Evolutionary conservation across 2,797 vertebrate genomes (phyloP), one percentile per base, ranked within the genome.

Genomic region (Malacoraja senta): DNA sequence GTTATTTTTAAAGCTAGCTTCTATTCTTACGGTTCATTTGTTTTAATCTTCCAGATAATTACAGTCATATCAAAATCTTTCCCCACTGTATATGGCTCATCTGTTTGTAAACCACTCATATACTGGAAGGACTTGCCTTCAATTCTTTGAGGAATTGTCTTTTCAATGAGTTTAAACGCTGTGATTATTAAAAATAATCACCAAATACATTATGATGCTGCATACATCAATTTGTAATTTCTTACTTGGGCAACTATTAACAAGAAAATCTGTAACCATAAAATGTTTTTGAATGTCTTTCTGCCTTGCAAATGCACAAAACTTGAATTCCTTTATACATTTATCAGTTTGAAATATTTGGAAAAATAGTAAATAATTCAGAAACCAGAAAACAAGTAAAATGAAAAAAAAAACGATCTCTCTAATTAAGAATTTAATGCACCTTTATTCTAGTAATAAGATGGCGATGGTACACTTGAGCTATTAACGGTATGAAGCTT

Each of bases 1-100:
- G 94, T 94, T 94, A 93, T 91, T 76, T 94, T 91, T 93, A 94
- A 95, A 94, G 44, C 44, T 53, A 93, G 94, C 95, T 94, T 96
- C 94, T 95, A 94, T 95, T 95, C 95, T 95, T 94, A 94, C 94
- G 95, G 95, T 95, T 96, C 94, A 94, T 96, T 96, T 95, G 94
- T 96, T 96, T 97, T 96, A 95, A 96, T 96, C 95, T 95, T 94
- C 94, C 94, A 95, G 94, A 94, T 96, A 96, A 96, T 96, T 96
- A 96, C 95, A 94, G 93, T 94, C 93, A 96, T 95, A 96, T 95
- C 94, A 95, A 95, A 92, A 95, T 93, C 94, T 93, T 65, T 94
- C 94, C 94, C 94, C 93, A 93, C 77, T 94, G 95, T 93, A 93
- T 92, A 94, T 94, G 94, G 95, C 95, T 95, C 95, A 95, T 95